Evolutionary conservation across 2,113 vertebrate genomes (phyloP), one percentile per base, ranked within the genome.

Genomic region (Trogon melanurus): DNA sequence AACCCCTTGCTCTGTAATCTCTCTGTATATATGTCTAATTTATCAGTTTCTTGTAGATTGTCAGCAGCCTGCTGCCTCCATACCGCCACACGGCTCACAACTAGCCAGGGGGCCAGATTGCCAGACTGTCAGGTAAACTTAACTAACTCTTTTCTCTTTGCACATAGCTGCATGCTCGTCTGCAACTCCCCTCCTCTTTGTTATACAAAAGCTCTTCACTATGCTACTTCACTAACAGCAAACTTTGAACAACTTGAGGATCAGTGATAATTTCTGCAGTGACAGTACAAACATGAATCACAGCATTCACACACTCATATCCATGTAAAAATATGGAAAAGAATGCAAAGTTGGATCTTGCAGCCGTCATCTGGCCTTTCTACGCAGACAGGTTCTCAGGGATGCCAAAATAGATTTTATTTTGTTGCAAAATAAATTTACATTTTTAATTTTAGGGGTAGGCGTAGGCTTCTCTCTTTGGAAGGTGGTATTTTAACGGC

Each of bases 1-100:
- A 98, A 98, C 98, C 98, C 97, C 97, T 97, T 97, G 98, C 96
- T 97, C 96, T 98, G 98, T 98, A 98, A 97, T 98, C 98, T 98
- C 97, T 98, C 97, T 99, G 99, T 99, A 98, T 98, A 99, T 99
- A 97, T 99, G 98, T 99, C 99, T 99, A 99, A 99, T 99, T 98
- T 99, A 98, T 99, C 99, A 99, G 99, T 99, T 98, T 99, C 98
- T 99, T 97, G 98, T 99, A 99, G 99, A 99, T 99, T 99, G 99
- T 99, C 99, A 99, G 99, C 99, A 99, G 99, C 98, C 99, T 99
- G 98, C 99, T 99, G 98, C 98, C 98, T 98, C 99, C 99, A 95
- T 99, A 99, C 97, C 99, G 98, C 96, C 99, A 98, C 98, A 98
- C 98, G 98, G 98, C 99, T 98, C 99, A 99, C 99, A 99, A 99